Percentiles rank a stretch among this genome's conserved stretches.
Conservation (phyloP, 2,888 invertebrate genomes). For the Diadegma fenestrale region DNA sequence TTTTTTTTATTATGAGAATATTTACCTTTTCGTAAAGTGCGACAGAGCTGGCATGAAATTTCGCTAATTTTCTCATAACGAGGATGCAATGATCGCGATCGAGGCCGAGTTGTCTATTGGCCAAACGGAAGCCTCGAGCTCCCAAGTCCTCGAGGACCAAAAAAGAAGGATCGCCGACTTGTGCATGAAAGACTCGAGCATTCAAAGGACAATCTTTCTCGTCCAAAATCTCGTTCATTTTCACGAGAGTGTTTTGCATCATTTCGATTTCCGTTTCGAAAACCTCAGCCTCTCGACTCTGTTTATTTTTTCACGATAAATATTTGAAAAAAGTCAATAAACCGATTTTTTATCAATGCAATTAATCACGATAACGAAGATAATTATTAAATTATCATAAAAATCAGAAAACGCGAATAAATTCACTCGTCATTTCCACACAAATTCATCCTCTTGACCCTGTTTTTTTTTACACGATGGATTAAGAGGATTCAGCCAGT, state of each 20-base stretch:
- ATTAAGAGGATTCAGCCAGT: too few relatives aligned
- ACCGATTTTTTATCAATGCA: too few relatives aligned
- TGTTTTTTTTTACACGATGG: too few relatives aligned
- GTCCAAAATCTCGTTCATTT: slow-evolving; percentile 78
- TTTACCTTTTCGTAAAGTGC: slow-evolving; percentile 86
- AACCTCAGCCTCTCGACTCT: slow-evolving; percentile 73
- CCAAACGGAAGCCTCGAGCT: slow-evolving; percentile 86
- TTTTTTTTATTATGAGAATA: too few relatives aligned
- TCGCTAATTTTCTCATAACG: slow-evolving; percentile 86
- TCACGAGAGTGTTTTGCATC: slow-evolving; percentile 78
- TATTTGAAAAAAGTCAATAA: too few relatives aligned
- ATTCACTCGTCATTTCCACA: too few relatives aligned
- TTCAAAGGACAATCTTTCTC: slow-evolving; percentile 70
- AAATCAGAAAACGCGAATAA: background rate
- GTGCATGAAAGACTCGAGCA: slow-evolving; percentile 79
- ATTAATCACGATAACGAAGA: background rate
- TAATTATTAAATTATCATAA: background rate
- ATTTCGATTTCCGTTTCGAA: slow-evolving; percentile 80
- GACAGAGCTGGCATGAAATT: slow-evolving; percentile 87
- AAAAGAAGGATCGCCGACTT: slow-evolving; percentile 79
- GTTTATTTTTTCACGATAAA: background rate
- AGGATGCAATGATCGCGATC: slow-evolving; percentile 86
- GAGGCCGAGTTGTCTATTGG: slow-evolving; percentile 86
- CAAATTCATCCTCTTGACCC: too few relatives aligned
- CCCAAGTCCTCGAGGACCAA: slow-evolving; percentile 87